phyloP scores from a whole-genome alignment of 2,113 vertebrate species.

The Bagarius yarrelli region DNA sequence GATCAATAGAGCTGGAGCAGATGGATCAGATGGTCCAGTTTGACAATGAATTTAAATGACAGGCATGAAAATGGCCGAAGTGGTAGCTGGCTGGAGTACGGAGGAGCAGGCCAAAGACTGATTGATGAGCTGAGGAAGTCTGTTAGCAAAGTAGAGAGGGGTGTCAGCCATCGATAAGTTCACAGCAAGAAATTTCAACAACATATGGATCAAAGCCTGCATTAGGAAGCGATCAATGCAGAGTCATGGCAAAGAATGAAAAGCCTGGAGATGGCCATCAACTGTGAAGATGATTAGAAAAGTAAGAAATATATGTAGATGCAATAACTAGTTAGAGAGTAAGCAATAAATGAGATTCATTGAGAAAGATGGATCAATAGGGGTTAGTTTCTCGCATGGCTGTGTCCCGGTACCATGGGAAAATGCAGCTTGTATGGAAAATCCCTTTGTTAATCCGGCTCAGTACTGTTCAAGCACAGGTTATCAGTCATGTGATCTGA shows the following conservation, averaged over 20 bases:
- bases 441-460: conserved; percentile 34
- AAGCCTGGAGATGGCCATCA: conserved; percentile 45
- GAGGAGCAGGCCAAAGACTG: conserved; percentile 24
- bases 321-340: conserved; percentile 30
- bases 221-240: conserved; percentile 42
- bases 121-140: conserved; percentile 50
- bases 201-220: conserved; percentile 50
- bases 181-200: conserved; percentile 41
- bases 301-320: conserved; percentile 48
- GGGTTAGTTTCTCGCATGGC: conserved; percentile 50
- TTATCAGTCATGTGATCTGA: conserved; percentile 20
- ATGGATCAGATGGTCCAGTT: conserved; percentile 46
- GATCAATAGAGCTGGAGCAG: conserved; percentile 54
- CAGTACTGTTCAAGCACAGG: conserved; percentile 1
- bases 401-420: conserved; percentile 32
- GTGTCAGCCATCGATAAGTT: conserved; percentile 48
- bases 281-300: conserved; percentile 49
- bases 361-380: conserved; percentile 49
- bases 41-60: conserved; percentile 54
- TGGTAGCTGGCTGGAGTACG: conserved; percentile 25
- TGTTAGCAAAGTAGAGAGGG: conserved; percentile 33
- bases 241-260: conserved; percentile 43
- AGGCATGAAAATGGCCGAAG: conserved; percentile 50
- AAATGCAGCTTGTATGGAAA: conserved; percentile 25
- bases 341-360: conserved; percentile 50